Percentiles rank a stretch among this genome's conserved stretches.
These are phyloP conservation scores for Pyrgus malvae DNA, from an alignment of 2,888 invertebrate species.

Conservation along the genomic window DNA sequence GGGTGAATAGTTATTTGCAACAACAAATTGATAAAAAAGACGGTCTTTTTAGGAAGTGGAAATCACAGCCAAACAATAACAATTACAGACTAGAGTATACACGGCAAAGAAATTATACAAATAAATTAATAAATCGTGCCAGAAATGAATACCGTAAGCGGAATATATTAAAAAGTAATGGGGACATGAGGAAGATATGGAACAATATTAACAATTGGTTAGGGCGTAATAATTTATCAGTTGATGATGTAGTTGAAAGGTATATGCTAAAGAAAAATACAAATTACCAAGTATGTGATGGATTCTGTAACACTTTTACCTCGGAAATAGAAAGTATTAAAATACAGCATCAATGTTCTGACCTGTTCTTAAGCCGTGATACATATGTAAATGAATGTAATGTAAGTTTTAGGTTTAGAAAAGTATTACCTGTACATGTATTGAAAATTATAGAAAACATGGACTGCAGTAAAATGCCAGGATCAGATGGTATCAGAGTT, in stretches of 20 bases:
- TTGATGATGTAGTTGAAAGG: slow-evolving; percentile 3
- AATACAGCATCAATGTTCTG: neutral
- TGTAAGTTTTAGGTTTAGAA: neutral
- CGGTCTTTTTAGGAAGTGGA: neutral
- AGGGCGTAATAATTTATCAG: slow-evolving; percentile 6
- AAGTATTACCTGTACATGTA: neutral
- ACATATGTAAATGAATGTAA: neutral
- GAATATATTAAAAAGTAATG: slow-evolving; percentile 1
- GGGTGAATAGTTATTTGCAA: neutral
- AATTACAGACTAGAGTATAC: slow-evolving; percentile 11
- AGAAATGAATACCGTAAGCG: neutral
- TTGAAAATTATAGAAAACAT: slow-evolving; percentile 11
- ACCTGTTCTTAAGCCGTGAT: neutral
- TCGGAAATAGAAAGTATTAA: neutral
- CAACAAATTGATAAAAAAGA: neutral
- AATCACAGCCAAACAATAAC: slow-evolving; percentile 9
- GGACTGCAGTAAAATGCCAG: slow-evolving; percentile 23
- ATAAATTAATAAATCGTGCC: slow-evolving; percentile 2
- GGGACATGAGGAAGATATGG: slow-evolving; percentile 12
- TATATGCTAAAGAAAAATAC: neutral
- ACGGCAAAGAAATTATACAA: slow-evolving; percentile 1
- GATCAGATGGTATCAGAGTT: slow-evolving; percentile 23
- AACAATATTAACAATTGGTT: slow-evolving; percentile 5
- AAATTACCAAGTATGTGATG: neutral
- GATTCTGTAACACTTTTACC: neutral